Conservation (phyloP, 1,140 invertebrate species). For the Heliconius hermathena region DNA sequence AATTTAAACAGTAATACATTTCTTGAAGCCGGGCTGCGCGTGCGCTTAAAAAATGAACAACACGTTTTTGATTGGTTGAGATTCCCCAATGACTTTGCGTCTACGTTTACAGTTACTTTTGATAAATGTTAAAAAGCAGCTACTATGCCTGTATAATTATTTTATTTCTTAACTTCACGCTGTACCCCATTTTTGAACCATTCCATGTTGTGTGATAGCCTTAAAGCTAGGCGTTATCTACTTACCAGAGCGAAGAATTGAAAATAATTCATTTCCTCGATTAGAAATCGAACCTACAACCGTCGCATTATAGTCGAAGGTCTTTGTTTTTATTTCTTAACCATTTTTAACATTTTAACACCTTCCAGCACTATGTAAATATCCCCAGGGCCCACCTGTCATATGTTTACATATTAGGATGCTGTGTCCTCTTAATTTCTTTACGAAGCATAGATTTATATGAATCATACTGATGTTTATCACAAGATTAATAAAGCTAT, state of each 20-base stretch:
- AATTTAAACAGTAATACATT: conserved; percentile 40
- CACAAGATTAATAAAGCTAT: neutral
- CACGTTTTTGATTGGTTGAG: conserved; percentile 34
- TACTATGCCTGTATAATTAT: neutral
- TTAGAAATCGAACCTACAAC: no score
- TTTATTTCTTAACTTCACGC: no score
- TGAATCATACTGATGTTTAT: neutral
- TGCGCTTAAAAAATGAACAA: conserved; percentile 37
- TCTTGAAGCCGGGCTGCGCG: conserved; percentile 10
- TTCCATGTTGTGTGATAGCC: no score
- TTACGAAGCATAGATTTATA: neutral
- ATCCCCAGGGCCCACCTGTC: neutral
- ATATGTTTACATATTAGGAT: neutral
- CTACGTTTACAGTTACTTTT: conserved; percentile 30
- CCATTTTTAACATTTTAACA: neutral
- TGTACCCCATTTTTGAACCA: no score
- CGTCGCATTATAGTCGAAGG: no score
- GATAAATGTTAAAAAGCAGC: conserved; percentile 18
- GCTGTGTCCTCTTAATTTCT: neutral
- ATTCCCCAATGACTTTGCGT: conserved; percentile 41
- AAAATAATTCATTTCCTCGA: no score
- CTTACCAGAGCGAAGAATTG: no score
- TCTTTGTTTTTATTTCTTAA: neutral
- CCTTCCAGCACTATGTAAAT: neutral
- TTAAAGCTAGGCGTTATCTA: no score